Percentiles rank a stretch among this genome's conserved stretches.
phyloP scores from a whole-genome alignment of 2,888 invertebrate species.

The Heteromurus nitidus region DNA sequence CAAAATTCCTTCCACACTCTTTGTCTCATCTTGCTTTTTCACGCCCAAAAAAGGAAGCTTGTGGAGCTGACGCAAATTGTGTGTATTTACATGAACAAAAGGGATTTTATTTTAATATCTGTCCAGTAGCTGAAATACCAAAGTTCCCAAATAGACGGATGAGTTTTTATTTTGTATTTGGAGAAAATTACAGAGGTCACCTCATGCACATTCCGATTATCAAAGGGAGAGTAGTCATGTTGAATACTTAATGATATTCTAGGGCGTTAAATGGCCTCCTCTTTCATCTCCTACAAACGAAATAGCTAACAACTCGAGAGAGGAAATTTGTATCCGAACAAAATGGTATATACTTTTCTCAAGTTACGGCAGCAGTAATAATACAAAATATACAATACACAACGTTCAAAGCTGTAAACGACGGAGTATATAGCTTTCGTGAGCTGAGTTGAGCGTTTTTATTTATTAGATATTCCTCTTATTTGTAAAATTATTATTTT shows the following conservation, averaged over 20 bases:
- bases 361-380: background rate
- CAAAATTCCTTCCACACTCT: slow-evolving; percentile 18
- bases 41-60: slow-evolving; percentile 53
- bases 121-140: no score
- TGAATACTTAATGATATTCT: slow-evolving; percentile 13
- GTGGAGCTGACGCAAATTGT: slow-evolving; percentile 18
- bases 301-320: no score
- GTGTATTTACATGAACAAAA: no score
- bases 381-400: background rate
- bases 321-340: no score
- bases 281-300: no score
- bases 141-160: no score
- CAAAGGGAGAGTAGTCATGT: background rate
- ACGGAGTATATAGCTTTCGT: no score
- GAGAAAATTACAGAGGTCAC: slow-evolving; percentile 1
- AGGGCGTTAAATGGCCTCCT: background rate
- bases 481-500: slow-evolving; percentile 44
- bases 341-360: background rate
- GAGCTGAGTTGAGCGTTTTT: background rate
- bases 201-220: no score
- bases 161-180: background rate
- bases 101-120: no score
- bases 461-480: background rate
- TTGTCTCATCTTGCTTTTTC: slow-evolving; percentile 5
- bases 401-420: background rate